Base-by-base conservation (phyloP, 2,797 vertebrate genomes). In the Danio jaintianensis region DNA sequence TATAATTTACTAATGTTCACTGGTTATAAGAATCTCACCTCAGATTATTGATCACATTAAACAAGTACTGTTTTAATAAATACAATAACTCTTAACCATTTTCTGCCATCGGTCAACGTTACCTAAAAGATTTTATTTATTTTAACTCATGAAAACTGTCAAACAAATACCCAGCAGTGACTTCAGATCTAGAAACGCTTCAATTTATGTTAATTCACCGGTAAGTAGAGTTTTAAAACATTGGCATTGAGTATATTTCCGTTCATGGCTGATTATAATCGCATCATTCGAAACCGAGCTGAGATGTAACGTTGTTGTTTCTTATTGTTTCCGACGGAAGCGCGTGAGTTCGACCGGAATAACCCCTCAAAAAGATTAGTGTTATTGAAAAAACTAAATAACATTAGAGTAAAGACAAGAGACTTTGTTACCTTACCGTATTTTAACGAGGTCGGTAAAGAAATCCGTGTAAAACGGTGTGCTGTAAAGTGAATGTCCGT, bases 241-340 rank as follows among this genome's bases (percentile, higher is more conserved):
- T n/a, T 2, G 36, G 22, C 22, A 16, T 4, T 18, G 22, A 66
- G 42, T 12, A 1, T 20, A 43, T 47, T 47, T 20, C 20, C 10
- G 16, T 11, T 13, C 4, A 13, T 7, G n/a, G 18, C 0, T 22
- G 13, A 40, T 13, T 20, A 11, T 29, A 70, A 53, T n/a, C 2
- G 7, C 5, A 45, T 77, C 4, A 8, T 4, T 9, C 4, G 16
- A 15, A 61, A 48, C 9, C 13, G 15, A 47, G 9, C 4, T 48
- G 20, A 6, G 16, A 7, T 18, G 29, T 29, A 36, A 16, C 40
- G 7, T 29, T 8, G 13, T 36, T 11, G 5, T 20, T 50, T 66
- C 7, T 8, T 11, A 6, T 58, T 20, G 63, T 78, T 48, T 59
- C 16, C 42, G n/a, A 59, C 42, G 75, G 75, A 59, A 69, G 53